Evolutionary conservation across 1,140 invertebrate species (phyloP).

Genomic region (Lasioglossum albipes): DNA sequence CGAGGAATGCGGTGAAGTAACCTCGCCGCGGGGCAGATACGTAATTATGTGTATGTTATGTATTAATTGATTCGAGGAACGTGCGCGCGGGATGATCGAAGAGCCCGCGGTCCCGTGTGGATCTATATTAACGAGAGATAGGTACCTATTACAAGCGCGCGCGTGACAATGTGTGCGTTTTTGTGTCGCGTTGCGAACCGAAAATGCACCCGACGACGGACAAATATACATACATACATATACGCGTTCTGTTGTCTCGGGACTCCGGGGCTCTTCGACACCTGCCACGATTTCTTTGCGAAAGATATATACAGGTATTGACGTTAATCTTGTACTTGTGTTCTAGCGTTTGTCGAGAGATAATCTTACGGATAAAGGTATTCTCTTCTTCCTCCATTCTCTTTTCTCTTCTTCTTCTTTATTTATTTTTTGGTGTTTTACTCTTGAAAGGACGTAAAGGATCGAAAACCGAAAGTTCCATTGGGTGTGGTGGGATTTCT

Average conservation of each 20-base stretch:
- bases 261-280: slow-evolving; percentile 3
- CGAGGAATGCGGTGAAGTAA: neutral
- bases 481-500: slow-evolving; percentile 28
- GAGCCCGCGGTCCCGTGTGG: neutral
- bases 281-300: neutral
- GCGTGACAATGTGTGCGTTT: slow-evolving; percentile 41
- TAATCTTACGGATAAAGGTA: slow-evolving; percentile 10
- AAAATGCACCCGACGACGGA: slow-evolving; percentile 10
- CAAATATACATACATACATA: neutral
- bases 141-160: slow-evolving; percentile 43
- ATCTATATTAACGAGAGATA: slow-evolving; percentile 15
- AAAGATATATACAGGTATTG: slow-evolving; percentile 46
- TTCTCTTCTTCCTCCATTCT: neutral
- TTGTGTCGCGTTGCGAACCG: slow-evolving; percentile 20
- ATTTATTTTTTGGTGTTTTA: neutral
- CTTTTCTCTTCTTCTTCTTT: neutral
- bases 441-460: neutral
- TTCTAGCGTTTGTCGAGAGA: slow-evolving; percentile 29
- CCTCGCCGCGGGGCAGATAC: neutral
- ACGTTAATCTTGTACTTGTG: slow-evolving; percentile 48
- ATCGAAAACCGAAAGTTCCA: slow-evolving; percentile 2
- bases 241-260: neutral
- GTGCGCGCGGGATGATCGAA: neutral
- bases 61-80: slow-evolving; percentile 27
- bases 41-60: neutral